Evolutionary conservation across 2,888 invertebrate species (phyloP), one percentile per base, ranked within the genome.

Genomic region (Aproaerema taeniolella): DNA sequence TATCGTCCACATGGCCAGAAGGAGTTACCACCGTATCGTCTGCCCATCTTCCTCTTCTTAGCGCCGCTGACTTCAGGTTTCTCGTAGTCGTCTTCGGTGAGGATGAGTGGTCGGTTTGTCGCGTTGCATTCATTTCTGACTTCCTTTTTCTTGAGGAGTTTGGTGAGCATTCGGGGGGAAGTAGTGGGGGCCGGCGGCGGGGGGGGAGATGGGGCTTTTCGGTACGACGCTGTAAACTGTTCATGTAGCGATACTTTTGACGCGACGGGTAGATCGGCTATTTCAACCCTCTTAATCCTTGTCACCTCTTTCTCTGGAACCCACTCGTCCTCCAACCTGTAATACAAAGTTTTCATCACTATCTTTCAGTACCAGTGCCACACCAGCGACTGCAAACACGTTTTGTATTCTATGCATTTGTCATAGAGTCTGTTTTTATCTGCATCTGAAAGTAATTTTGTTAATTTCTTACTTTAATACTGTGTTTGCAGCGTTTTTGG

Each of bases 321-420:
- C 96, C 96, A 96, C 67, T 95, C 93, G 76, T 96, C 95, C 12
- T 93, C 92, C 71, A 95, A 80, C 63, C 96, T 96, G 87, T 8
- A 85, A 85, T 38, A 29, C 33, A n/a, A n/a, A n/a, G n/a, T n/a
- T n/a, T n/a, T n/a, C n/a, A n/a, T n/a, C n/a, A n/a, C n/a, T n/a
- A n/a, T n/a, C n/a, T n/a, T n/a, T n/a, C n/a, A n/a, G n/a, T n/a
- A n/a, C n/a, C n/a, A 30, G 68, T 60, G 81, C 83, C 85, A 82
- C 82, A 78, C 76, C 64, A 54, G 58, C 42, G 63, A 70, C 81
- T 80, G 83, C 83, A 81, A 83, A 82, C 81, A 85, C 77, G 41
- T 31, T 34, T n/a, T 20, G 12, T 29, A 25, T 10, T 20, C 6
- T 16, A 30, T 31, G 11, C 20, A 20, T 20, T 7, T 20, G 20